These are phyloP conservation scores for Chloroclystis v-ata DNA, from an alignment of 2,888 invertebrate species.

Conservation along the genomic window DNA sequence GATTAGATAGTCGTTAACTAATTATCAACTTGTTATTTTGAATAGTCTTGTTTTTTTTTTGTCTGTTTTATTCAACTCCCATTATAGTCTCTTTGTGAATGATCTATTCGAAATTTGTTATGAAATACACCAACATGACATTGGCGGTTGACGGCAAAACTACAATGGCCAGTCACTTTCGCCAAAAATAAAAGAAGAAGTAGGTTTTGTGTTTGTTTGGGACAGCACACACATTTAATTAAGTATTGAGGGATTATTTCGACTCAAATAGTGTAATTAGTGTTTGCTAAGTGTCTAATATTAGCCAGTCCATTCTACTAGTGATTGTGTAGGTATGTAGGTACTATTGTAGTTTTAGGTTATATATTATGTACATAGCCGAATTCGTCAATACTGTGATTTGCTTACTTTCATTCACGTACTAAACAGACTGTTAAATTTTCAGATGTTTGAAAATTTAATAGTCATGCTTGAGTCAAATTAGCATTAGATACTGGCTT, in stretches of 20 bases:
- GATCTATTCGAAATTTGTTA: no score
- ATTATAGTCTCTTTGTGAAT: no score
- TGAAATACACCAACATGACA: no score
- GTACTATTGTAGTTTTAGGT: background rate
- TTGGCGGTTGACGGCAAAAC: no score
- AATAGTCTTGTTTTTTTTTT: no score
- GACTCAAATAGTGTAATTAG: background rate
- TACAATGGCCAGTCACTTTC: no score
- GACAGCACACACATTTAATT: no score
- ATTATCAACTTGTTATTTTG: no score
- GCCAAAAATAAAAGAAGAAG: no score
- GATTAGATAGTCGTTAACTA: no score
- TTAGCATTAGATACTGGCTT: background rate
- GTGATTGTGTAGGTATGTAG: background rate
- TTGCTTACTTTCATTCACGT: slow-evolving; percentile 21
- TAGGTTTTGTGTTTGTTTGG: no score
- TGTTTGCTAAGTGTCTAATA: slow-evolving; percentile 4
- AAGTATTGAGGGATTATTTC: slow-evolving; percentile 6
- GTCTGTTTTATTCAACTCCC: no score
- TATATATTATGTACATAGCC: background rate
- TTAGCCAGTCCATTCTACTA: slow-evolving; percentile 5
- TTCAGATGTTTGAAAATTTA: slow-evolving; percentile 5
- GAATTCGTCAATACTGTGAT: background rate
- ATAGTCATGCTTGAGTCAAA: slow-evolving; percentile 13
- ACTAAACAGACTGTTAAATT: slow-evolving; percentile 11